Conservation (phyloP, 2,797 vertebrate species). For the Liparis tanakae region DNA sequence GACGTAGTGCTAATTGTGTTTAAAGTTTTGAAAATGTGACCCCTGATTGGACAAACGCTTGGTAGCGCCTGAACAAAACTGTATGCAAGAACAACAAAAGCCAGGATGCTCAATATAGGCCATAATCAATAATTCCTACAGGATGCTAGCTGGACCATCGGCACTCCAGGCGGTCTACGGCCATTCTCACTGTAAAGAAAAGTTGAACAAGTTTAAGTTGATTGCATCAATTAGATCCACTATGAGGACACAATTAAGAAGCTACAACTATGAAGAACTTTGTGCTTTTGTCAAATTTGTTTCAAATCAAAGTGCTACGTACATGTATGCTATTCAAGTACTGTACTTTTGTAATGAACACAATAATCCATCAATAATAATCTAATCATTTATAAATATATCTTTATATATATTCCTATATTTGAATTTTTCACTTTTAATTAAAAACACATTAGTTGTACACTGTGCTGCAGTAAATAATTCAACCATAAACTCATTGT, state of each 20-base stretch:
- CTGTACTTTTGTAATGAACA: neutral
- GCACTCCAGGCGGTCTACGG: neutral
- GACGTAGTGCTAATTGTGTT: no score
- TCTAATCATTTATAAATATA: no score
- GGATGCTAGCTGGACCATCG: neutral
- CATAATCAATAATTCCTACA: neutral
- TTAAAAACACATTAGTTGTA: neutral
- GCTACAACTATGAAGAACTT: no score
- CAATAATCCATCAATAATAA: no score
- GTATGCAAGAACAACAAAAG: slow-evolving; percentile 4
- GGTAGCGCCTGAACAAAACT: no score
- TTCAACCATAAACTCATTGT: neutral
- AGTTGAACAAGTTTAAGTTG: no score
- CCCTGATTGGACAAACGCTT: no score
- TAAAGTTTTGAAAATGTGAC: no score
- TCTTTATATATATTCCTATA: no score
- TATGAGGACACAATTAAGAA: neutral
- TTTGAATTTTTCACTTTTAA: neutral
- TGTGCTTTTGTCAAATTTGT: no score
- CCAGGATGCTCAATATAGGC: neutral
- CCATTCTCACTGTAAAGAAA: neutral
- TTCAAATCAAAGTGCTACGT: neutral
- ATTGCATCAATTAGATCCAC: neutral
- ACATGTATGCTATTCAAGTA: neutral
- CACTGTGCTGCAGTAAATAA: neutral